phyloP scores from a whole-genome alignment of 2,888 invertebrate genomes.

The Luperina nickerlii region DNA sequence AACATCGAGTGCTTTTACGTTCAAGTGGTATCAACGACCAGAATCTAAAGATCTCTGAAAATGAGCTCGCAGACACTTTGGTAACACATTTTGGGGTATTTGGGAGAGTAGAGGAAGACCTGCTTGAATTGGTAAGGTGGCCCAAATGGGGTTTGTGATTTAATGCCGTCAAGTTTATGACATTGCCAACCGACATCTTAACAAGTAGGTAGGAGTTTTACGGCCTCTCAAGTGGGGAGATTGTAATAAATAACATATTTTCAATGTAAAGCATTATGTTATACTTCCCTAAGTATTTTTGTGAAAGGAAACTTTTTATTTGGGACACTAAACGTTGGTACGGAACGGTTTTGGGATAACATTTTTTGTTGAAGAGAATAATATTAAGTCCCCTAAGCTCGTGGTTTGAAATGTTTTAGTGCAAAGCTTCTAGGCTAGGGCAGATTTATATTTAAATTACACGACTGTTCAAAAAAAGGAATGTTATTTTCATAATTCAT shows the following conservation, averaged over 20 bases:
- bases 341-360: conserved; percentile 19
- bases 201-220: conserved; percentile 77
- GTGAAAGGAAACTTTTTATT: conserved; percentile 53
- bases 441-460: not conserved
- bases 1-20: conserved; percentile 87
- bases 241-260: conserved; percentile 78
- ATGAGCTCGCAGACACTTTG: conserved; percentile 48
- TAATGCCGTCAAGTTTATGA: conserved; percentile 84
- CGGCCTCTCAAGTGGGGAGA: conserved; percentile 65
- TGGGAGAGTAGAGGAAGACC: conserved; percentile 64
- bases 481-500: not conserved
- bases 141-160: conserved; percentile 82
- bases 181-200: conserved; percentile 76
- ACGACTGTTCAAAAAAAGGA: no score
- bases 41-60: conserved; percentile 66
- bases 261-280: conserved; percentile 65
- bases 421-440: not conserved
- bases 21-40: conserved; percentile 77
- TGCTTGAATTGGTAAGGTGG: conserved; percentile 67
- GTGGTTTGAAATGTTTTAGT: not conserved
- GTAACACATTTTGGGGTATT: conserved; percentile 45
- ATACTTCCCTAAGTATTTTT: conserved; percentile 54
- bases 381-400: conserved; percentile 19
- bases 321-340: conserved; percentile 27
- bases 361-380: conserved; percentile 4